Evolutionary conservation across 2,797 vertebrate genomes (phyloP).

Genomic region (Limosa lapponica): DNA sequence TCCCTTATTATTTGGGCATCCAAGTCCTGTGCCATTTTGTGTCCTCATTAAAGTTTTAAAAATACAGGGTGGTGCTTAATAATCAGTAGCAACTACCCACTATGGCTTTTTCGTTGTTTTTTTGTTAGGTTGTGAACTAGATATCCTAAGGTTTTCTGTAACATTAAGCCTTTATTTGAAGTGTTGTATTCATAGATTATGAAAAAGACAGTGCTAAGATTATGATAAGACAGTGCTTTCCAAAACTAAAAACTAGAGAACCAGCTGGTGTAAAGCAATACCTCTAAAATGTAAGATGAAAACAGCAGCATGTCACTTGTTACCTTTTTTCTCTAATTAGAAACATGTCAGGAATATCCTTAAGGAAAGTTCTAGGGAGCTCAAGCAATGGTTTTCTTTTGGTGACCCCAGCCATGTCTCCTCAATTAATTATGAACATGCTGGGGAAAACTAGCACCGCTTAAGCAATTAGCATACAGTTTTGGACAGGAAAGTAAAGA

Average conservation of each 20-base stretch:
- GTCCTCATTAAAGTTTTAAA: not conserved
- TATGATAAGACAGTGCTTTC: not conserved
- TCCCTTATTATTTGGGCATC: not conserved
- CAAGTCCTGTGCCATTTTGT: not conserved
- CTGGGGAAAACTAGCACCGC: slow-evolving; percentile 31
- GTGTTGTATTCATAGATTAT: not conserved
- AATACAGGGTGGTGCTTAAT: not conserved
- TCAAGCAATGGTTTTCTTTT: slow-evolving; percentile 53
- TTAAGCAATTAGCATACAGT: slow-evolving; percentile 33
- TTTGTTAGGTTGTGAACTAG: not conserved
- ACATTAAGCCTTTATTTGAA: not conserved
- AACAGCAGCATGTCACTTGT: not conserved
- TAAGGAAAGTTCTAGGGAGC: slow-evolving; percentile 9
- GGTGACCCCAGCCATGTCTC: slow-evolving; percentile 2
- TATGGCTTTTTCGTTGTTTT: not conserved
- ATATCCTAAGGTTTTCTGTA: not conserved
- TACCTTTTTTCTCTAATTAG: slow-evolving; percentile 56
- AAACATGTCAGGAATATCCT: slow-evolving; percentile 47
- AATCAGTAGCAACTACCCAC: not conserved
- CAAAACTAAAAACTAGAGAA: not conserved
- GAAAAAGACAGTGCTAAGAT: not conserved
- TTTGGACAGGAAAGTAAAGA: slow-evolving; percentile 41
- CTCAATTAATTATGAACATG: slow-evolving; percentile 62
- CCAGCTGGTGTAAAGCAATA: not conserved
- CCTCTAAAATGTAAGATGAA: not conserved